A percentile compares a stretch with the other conserved stretches of the same genome.
Conservation (phyloP, 2,113 vertebrate genomes). For the Boleophthalmus pectinirostris region DNA sequence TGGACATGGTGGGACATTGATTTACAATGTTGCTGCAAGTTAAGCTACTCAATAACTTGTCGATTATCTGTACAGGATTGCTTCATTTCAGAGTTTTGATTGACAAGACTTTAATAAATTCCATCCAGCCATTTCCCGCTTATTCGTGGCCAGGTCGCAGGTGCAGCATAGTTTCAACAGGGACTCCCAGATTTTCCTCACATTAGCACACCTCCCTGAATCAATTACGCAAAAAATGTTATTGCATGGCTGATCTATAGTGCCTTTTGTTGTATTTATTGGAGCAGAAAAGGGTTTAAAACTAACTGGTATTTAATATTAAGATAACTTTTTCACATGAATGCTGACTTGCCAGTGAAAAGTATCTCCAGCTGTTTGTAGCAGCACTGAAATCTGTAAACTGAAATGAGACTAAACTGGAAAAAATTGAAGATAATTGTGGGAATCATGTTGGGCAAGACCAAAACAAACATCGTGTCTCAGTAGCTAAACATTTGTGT, state of each 20-base stretch:
- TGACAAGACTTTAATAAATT: neutral
- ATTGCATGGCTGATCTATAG: neutral
- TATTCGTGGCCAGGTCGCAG: no score
- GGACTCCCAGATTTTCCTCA: no score
- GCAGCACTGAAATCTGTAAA: neutral
- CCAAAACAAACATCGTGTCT: neutral
- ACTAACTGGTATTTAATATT: neutral
- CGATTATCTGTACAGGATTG: neutral
- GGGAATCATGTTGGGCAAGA: neutral
- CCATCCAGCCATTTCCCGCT: no score
- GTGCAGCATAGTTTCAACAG: no score
- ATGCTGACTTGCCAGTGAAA: neutral
- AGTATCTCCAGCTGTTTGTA: neutral
- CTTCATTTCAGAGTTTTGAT: neutral
- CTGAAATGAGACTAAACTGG: neutral
- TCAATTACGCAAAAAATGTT: neutral
- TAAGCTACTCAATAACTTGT: slow-evolving; percentile 6
- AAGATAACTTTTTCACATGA: neutral
- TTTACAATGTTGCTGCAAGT: slow-evolving; percentile 10
- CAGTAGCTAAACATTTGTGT: slow-evolving; percentile 2
- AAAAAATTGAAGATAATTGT: neutral
- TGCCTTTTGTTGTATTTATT: neutral
- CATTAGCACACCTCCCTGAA: neutral
- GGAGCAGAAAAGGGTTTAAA: neutral
- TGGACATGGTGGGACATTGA: neutral